Evolutionary conservation across 2,888 invertebrate genomes (phyloP), one percentile per base, ranked within the genome.

Genomic region (Oscheius sp.): DNA sequence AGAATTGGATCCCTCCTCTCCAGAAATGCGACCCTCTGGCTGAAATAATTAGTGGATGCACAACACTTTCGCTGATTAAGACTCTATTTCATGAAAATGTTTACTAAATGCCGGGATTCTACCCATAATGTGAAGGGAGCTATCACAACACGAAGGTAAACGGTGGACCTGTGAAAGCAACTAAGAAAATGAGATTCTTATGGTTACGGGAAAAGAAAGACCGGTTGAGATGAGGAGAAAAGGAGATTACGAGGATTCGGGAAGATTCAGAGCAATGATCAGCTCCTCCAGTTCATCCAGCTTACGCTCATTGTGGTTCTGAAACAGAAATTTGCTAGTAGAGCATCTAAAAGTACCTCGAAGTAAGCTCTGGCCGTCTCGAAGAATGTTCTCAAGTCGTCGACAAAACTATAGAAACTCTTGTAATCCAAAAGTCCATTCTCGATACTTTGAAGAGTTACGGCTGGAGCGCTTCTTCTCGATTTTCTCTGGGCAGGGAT

Each of bases 261-360:
- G 58, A 21, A 70, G 70, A 29, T 70, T 37, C 58, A 70, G 32
- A 1, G 48, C 37, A 29, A 57, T 13, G 33, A 72, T 33, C 13
- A 72, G 33, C n/a, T 62, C 72, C 11, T 72, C 72, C 11, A 72
- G 21, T 29, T 72, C 72, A 10, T 51, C 53, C 33, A 72, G 21
- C 50, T 72, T 72, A 10, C 72, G 33, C 32, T 60, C 62, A 42
- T 62, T 72, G 72, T 72, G 60, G 10, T 72, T 37, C 72, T 72
- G 51, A 35, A 72, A 55, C 35, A 29, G 2, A 21, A 35, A 42
- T 42, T 42, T 62, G 3, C 21, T 32, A 1, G 29, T 21, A 29
- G 29, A 29, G 5, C 7, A 32, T 21, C 9, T 21, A 5, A 32
- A 37, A 33, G 50, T 37, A 72, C 72, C 62, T 72, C 72, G 50